Base-by-base conservation (phyloP, 2,113 vertebrate genomes). In the Dromas ardeola region DNA sequence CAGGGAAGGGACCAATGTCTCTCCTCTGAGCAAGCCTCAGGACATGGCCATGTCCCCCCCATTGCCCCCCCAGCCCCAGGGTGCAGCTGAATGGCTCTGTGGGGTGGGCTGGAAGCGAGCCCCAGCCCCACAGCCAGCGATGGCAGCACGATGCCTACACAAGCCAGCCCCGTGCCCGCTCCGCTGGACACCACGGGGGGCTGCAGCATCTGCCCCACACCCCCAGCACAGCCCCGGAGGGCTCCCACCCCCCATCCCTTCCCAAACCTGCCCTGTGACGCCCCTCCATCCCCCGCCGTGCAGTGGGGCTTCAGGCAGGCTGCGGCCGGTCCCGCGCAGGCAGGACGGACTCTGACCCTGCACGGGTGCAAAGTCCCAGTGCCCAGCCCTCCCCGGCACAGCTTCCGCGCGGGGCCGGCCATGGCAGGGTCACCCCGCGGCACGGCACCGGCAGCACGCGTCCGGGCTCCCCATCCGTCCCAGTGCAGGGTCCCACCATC, bases 401-500 rank as follows among this genome's bases (percentile, higher is more conserved):
- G 50, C 40, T 78, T 36, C 81, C 2, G 1, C 7, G 12, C 2
- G 25, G 63, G 34, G 45, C 21, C 0, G 0, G 66, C 78, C 82
- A 26, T 13, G n/a, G 19, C 30, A 30, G 83, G 50, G n/a, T 8
- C 4, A 23, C 9, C 76, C 45, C 3, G 0, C 7, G 5, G 71
- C 71, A 71, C 2, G 1, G 77, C 2, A 0, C 11, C 0, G 16
- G 26, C 4, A 6, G 36, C 73, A 69, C 42, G 3, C 0, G 26
- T 71, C 38, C 34, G 29, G 4, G 1, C 7, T 72, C 53, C 36
- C 34, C 23, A 7, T 1, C 32, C n/a, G 0, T 10, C 72, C 63
- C 58, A 2, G 5, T 0, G 29, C 40, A 18, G 53, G 65, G 13
- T 32, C 45, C 45, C 66, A 53, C 5, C n/a, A 8, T 4, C 52